These are phyloP conservation scores for Cygnus buccinator DNA, from an alignment of 2,113 vertebrate species.

Conservation along the genomic window DNA sequence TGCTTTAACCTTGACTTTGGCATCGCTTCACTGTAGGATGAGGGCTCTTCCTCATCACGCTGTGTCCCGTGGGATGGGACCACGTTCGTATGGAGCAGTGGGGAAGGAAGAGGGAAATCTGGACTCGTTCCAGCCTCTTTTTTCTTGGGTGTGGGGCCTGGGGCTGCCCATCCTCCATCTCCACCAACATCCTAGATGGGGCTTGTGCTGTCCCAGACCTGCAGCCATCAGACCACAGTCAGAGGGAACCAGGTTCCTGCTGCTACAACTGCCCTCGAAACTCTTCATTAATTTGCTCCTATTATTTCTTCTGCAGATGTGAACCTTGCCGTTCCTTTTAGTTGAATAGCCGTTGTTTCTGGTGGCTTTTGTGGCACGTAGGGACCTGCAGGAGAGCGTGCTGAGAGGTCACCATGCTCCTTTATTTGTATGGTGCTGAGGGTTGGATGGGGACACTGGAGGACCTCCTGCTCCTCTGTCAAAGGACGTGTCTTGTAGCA, in stretches of 20 bases:
- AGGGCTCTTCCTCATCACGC: background rate
- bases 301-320: background rate
- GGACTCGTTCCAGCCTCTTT: background rate
- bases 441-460: fast-evolving
- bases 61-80: too few relatives aligned
- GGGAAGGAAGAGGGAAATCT: background rate
- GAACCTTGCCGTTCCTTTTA: background rate
- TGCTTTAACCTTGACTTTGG: background rate
- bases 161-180: background rate
- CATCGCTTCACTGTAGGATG: fast-evolving
- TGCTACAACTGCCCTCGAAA: background rate
- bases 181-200: background rate
- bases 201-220: background rate
- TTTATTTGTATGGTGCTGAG: fast-evolving
- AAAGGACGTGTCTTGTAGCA: background rate
- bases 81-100: fast-evolving
- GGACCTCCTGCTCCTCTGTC: background rate
- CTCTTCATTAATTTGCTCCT: background rate
- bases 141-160: background rate
- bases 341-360: background rate
- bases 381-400: background rate
- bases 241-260: background rate
- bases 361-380: background rate
- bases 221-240: too few relatives aligned
- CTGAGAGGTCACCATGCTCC: fast-evolving